Evolutionary conservation across 1,140 invertebrate genomes (phyloP).

Genomic region (Callitettix versicolor): DNA sequence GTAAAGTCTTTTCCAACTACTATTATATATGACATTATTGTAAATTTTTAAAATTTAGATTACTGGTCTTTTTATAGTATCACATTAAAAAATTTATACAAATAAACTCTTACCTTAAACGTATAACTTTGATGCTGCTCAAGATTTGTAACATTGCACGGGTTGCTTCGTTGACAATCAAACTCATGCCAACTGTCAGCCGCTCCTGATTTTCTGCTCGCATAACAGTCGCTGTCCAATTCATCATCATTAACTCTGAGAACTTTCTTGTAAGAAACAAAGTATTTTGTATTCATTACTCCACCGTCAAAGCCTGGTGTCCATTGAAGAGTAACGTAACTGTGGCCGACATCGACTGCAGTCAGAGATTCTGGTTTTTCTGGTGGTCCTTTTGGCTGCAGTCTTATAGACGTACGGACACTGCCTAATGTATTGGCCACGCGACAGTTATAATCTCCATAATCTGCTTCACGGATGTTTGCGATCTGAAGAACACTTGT

Average conservation of each 20-base stretch:
- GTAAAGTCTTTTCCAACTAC: no score
- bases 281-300: conserved; percentile 70
- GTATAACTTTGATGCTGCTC: conserved; percentile 73
- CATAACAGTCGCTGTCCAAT: conserved; percentile 26
- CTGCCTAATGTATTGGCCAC: conserved; percentile 59
- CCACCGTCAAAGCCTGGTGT: conserved; percentile 84
- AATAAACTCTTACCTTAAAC: conserved; percentile 56
- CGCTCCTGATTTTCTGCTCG: conserved; percentile 45
- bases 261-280: conserved; percentile 61
- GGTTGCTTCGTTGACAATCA: conserved; percentile 71
- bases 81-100: no score
- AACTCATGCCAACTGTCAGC: conserved; percentile 53
- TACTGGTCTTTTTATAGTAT: no score
- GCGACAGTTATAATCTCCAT: conserved; percentile 81
- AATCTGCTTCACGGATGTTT: conserved; percentile 65
- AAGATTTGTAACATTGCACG: conserved; percentile 73
- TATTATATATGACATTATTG: no score
- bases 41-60: no score
- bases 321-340: conserved; percentile 69
- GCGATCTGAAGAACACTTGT: conserved; percentile 62
- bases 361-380: conserved; percentile 63
- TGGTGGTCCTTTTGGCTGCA: conserved; percentile 75
- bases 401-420: conserved; percentile 60
- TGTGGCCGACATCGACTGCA: conserved; percentile 57
- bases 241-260: conserved; percentile 34